Base-by-base conservation (phyloP, 1,140 invertebrate genomes). In the Limonius californicus region DNA sequence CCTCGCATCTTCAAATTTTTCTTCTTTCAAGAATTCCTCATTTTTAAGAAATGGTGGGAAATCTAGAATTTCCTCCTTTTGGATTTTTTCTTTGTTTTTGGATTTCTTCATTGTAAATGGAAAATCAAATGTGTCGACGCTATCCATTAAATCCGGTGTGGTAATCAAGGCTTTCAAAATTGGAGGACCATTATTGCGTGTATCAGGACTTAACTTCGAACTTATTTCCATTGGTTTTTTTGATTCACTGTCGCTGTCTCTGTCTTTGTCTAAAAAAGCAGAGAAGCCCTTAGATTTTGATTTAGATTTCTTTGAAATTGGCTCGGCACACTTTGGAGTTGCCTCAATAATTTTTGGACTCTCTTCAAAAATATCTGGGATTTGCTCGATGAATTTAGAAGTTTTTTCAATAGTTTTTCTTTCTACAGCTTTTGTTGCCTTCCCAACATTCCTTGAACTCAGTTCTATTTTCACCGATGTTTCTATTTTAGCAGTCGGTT, bases 1-100 rank as follows among this genome's bases (percentile, higher is more conserved):
- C 12, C 20, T 8, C 18, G 45, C 45, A 21, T 50, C 45, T 50
- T 50, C 45, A 50, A 50, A 50, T 50, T 50, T 50, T 18, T 50
- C 45, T 50, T 50, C 45, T 21, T 50, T 50, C 4, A 19, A 2
- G 8, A 21, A 18, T 11, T 50, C 45, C 2, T 21, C 20, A 19
- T 50, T 50, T 19, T 50, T 50, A 18, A 18, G 4, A 12, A 50
- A 8, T 50, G 15, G 15, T 12, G 45, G 14, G 16, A 50, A 50
- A 21, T 18, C 14, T 4, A 19, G 12, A 2, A 7, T 2, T 7
- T 50, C 45, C 11, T 50, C 16, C 2, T 50, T 3, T 11, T 18
- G 16, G n/a, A 18, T 16, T 7, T 50, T 21, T 4, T 18, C 45
- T 18, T 16, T 7, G 7, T 15, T 7, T 14, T 50, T 50, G 6